Conservation (phyloP, 2,888 invertebrate species). For the Bhutanitis thaidina region DNA sequence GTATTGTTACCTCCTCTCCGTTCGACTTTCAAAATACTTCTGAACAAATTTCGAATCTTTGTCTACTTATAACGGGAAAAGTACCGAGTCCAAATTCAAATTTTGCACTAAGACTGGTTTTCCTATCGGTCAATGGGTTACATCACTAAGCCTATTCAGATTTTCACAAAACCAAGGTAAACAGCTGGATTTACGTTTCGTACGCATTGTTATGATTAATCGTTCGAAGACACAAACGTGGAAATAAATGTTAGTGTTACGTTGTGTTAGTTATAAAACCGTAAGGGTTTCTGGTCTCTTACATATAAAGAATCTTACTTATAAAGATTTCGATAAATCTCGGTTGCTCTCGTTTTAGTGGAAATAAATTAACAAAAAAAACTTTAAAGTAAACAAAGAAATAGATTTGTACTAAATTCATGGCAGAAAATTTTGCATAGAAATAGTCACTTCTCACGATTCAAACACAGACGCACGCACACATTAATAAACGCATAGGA, state of each 20-base stretch:
- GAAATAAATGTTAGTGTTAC: not conserved
- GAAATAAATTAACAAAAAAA: not conserved
- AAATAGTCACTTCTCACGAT: not conserved
- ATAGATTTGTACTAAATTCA: not conserved
- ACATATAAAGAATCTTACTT: not conserved
- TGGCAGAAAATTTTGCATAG: not conserved
- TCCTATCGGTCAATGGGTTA: conserved; percentile 12
- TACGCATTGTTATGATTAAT: conserved; percentile 1
- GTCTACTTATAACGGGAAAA: conserved; percentile 19
- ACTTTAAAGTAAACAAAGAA: not conserved
- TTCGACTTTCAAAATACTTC: conserved; percentile 14
- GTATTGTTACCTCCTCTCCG: conserved; percentile 11
- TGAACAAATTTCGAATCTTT: conserved; percentile 15
- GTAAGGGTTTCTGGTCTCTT: not conserved
- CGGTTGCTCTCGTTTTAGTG: not conserved
- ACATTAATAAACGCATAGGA: not conserved
- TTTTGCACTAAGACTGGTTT: conserved; percentile 15
- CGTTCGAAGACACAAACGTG: not conserved
- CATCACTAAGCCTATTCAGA: conserved; percentile 1
- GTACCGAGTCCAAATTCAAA: conserved; percentile 1
- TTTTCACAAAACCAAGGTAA: conserved; percentile 17
- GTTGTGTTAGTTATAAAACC: not conserved
- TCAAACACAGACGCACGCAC: not conserved
- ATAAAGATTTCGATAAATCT: not conserved
- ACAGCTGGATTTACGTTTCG: conserved; percentile 4